A percentile compares a stretch with the other conserved stretches of the same genome.
Evolutionary conservation across 2,888 invertebrate species (phyloP).

Genomic region (Clitarchus hookeri): DNA sequence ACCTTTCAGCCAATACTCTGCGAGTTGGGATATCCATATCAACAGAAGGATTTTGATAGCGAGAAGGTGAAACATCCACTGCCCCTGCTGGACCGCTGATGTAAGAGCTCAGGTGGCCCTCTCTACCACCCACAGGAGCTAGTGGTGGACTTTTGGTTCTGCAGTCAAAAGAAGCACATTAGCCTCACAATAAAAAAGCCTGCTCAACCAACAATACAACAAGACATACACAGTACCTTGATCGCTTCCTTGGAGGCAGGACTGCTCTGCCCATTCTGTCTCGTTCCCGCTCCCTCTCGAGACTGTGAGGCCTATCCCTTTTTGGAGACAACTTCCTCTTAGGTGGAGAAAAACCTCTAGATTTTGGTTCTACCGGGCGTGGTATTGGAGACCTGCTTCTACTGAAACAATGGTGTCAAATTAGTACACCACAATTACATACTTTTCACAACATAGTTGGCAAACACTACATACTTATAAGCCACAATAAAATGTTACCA

Average conservation of each 20-base stretch:
- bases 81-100: background rate
- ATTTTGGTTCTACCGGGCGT: background rate
- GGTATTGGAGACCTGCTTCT: background rate
- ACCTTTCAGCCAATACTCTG: slow-evolving; percentile 10
- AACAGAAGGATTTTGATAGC: slow-evolving; percentile 10
- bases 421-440: too few relatives aligned
- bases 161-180: background rate
- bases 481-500: too few relatives aligned
- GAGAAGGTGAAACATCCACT: background rate
- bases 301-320: slow-evolving; percentile 11
- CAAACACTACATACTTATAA: too few relatives aligned
- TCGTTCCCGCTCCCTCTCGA: background rate
- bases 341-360: background rate
- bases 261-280: background rate
- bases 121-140: background rate
- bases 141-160: slow-evolving; percentile 10
- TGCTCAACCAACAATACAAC: background rate
- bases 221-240: background rate
- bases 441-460: too few relatives aligned
- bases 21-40: background rate
- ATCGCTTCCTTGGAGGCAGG: slow-evolving; percentile 16
- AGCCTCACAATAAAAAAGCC: background rate
- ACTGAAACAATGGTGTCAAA: background rate
- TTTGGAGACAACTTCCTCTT: slow-evolving; percentile 20
- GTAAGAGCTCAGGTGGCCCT: background rate